Evolutionary conservation across 2,888 invertebrate species (phyloP).

Genomic region (Caenorhabditis drosophilae): DNA sequence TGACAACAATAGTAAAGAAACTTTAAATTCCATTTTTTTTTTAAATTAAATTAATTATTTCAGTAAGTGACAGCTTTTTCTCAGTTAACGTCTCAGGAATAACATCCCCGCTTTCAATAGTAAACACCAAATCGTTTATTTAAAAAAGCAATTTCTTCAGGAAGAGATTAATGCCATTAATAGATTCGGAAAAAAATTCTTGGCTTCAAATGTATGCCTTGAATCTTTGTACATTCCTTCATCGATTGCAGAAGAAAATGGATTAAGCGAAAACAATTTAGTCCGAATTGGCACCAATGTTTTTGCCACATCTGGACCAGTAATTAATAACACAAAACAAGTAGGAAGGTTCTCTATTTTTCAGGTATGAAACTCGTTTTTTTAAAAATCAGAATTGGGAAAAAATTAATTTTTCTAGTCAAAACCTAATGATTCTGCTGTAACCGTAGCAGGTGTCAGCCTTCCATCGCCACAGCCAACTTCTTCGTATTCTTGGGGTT

Average conservation of each 20-base stretch:
- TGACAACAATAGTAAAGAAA: no score
- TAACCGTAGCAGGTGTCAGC: constrained; percentile 27
- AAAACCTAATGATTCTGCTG: constrained; percentile 5
- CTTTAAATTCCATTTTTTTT: no score
- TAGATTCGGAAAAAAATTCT: constrained; percentile 10
- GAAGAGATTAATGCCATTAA: constrained; percentile 24
- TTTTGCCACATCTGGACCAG: constrained; percentile 14
- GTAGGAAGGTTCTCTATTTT: constrained; percentile 29
- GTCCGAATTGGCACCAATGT: constrained; percentile 24
- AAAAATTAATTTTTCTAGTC: no score
- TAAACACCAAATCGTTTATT: no score
- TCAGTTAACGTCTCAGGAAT: no score
- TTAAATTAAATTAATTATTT: no score
- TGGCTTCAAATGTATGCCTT: constrained; percentile 13
- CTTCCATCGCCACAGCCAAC: constrained; percentile 18
- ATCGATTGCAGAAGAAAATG: constrained; percentile 24
- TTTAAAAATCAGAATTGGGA: neutral
- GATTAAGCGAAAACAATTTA: constrained; percentile 1
- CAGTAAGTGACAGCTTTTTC: no score
- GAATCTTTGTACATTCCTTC: constrained; percentile 24
- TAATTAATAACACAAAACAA: constrained; percentile 32
- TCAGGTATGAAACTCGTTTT: neutral
- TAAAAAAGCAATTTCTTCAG: no score
- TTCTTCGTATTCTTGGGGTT: constrained; percentile 31
- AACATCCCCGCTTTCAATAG: no score